Conservation (phyloP, 1,140 invertebrate genomes). For the Cryptotermes secundus region DNA sequence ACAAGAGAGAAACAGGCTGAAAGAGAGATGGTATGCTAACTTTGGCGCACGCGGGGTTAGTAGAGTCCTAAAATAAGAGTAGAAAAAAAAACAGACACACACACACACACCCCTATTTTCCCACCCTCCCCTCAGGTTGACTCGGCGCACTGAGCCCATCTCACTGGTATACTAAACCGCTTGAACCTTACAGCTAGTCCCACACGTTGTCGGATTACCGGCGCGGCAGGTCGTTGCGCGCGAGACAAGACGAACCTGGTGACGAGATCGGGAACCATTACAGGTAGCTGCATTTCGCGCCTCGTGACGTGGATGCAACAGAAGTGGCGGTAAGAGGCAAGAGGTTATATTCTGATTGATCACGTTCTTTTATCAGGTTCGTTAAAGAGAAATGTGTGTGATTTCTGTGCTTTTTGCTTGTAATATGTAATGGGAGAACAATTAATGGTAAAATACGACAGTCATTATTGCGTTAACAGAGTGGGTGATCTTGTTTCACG, state of each 20-base stretch:
- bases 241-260: background rate
- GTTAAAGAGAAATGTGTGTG: too few species aligned
- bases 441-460: too few species aligned
- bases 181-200: background rate
- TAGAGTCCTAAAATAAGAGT: background rate
- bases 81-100: background rate
- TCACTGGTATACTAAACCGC: background rate
- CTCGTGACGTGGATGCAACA: background rate
- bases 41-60: background rate
- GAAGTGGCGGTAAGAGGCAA: too few species aligned
- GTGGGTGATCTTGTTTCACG: too few species aligned
- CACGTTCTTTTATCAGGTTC: too few species aligned
- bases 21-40: background rate
- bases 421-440: too few species aligned
- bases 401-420: too few species aligned
- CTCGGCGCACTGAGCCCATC: conserved; percentile 1
- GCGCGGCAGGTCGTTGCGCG: background rate
- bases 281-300: background rate
- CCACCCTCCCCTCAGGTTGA: background rate
- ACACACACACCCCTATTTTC: background rate
- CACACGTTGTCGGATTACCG: conserved; percentile 13
- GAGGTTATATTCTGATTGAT: too few species aligned
- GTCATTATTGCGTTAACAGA: too few species aligned
- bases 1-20: background rate
- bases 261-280: background rate